Base-by-base conservation (phyloP, 53 echinoderm and acorn worm species). In the Pentamera pediparva region DNA sequence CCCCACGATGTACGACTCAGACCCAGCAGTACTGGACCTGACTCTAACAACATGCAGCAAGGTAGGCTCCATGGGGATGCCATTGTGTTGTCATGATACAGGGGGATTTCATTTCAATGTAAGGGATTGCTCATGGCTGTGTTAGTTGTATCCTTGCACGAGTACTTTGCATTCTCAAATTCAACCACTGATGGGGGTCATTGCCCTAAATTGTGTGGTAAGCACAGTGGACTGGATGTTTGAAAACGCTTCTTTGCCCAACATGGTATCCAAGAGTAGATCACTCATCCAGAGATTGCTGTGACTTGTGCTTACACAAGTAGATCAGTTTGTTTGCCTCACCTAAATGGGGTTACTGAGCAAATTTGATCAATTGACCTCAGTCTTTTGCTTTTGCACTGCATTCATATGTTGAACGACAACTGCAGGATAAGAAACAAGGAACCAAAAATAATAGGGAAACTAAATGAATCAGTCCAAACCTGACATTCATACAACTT, bases 11-110 rank as follows among this genome's bases (percentile, higher is more conserved):
- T 85, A 74, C 45, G 76, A 78, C 63, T 33, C 70, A 4, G 78
- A 78, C 24, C 73, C 53, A 15, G 72, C 24, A 32, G 53, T 24
- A 19, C 30, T 72, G 61, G 61, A 61, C 20, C 78, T 92, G 15
- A 76, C 77, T 40, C 81, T 92, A 43, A 92, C 92, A 39, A 80
- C 93, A 29, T 83, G 79, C 58, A 86, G 83, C 55, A 93, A 93
- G 87, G 89, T 89, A 26, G 15, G 83, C 37, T n/a, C n/a, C n/a
- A n/a, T n/a, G n/a, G n/a, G n/a, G n/a, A n/a, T 41, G 43, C 9
- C 43, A 10, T 41, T 41, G 43, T 10, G 43, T 41, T 10, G 43
- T 41, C 43, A 41, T n/a, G n/a, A n/a, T n/a, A n/a, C n/a, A n/a
- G n/a, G n/a, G n/a, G n/a, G n/a, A n/a, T n/a, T n/a, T n/a, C n/a